Evolutionary conservation across 1,140 invertebrate genomes (phyloP).

Genomic region (Drosophila setifemur): DNA sequence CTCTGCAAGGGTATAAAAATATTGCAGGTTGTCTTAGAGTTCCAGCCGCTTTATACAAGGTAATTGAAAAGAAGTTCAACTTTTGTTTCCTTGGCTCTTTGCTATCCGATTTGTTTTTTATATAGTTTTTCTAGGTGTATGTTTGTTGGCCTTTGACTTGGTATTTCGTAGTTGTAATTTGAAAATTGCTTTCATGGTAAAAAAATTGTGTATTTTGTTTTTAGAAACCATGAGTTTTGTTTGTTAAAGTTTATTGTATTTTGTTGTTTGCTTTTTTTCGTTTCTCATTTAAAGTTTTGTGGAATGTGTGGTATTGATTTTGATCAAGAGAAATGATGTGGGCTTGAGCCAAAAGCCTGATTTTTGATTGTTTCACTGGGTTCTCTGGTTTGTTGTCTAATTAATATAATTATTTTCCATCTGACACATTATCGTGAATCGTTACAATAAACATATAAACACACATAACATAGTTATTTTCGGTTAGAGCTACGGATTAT

Average conservation of each 20-base stretch:
- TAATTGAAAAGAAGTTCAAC: conserved; percentile 42
- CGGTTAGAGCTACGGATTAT: conserved; percentile 37
- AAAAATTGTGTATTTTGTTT: conserved; percentile 72
- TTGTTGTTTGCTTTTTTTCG: too few species aligned
- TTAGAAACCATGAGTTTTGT: conserved; percentile 72
- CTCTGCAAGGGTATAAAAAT: conserved; percentile 70
- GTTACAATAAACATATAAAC: conserved; percentile 19
- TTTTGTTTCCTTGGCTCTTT: conserved; percentile 35
- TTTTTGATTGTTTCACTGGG: conserved; percentile 42
- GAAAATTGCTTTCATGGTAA: too few species aligned
- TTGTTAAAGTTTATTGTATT: conserved; percentile 32
- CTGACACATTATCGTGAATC: conserved; percentile 12
- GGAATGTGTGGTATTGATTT: conserved; percentile 32
- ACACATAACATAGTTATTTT: conserved; percentile 37
- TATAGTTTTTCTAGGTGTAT: conserved; percentile 41
- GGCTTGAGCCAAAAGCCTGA: conserved; percentile 32
- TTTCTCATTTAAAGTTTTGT: conserved; percentile 15
- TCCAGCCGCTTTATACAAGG: conserved; percentile 71
- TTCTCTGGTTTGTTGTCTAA: conserved; percentile 7
- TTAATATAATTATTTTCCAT: background rate
- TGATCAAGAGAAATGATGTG: background rate
- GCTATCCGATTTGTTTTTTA: background rate
- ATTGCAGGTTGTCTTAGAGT: conserved; percentile 80
- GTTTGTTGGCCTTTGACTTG: conserved; percentile 53
- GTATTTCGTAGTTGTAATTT: conserved; percentile 20